phyloP scores from a whole-genome alignment of 2,113 vertebrate genomes.

The Hipposideros armiger region DNA sequence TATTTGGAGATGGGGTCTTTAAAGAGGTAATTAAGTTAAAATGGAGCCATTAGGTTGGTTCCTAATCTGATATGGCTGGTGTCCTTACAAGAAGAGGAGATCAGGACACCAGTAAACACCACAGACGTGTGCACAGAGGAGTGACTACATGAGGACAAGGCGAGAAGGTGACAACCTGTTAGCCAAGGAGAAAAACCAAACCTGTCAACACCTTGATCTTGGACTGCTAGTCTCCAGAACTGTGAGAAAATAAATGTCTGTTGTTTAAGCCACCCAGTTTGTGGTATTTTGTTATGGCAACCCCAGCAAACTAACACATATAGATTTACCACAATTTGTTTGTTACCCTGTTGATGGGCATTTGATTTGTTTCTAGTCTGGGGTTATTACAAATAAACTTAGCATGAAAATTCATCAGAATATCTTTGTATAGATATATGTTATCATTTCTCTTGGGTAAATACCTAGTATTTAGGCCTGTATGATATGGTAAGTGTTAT shows the following conservation, averaged over 20 bases:
- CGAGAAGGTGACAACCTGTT: background rate
- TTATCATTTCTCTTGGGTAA: background rate
- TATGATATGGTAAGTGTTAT: background rate
- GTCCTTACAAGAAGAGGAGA: background rate
- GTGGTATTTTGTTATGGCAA: background rate
- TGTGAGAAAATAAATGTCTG: background rate
- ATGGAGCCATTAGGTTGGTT: background rate
- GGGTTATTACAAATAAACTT: conserved; percentile 9
- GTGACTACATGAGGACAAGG: background rate
- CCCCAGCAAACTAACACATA: background rate
- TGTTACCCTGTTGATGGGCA: background rate
- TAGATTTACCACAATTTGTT: background rate
- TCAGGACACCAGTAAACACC: background rate
- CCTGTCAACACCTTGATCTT: background rate
- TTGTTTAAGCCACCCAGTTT: background rate
- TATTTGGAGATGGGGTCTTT: background rate
- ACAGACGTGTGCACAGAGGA: background rate
- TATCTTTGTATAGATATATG: background rate
- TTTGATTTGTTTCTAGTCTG: background rate
- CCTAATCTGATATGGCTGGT: background rate
- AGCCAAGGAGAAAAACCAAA: background rate
- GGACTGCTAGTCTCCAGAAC: background rate
- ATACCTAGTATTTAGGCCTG: background rate
- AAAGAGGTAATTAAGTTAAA: background rate
- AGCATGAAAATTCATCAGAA: background rate